Evolutionary conservation across 2,113 vertebrate genomes (phyloP).

Genomic region (Phrynosoma platyrhinos): DNA sequence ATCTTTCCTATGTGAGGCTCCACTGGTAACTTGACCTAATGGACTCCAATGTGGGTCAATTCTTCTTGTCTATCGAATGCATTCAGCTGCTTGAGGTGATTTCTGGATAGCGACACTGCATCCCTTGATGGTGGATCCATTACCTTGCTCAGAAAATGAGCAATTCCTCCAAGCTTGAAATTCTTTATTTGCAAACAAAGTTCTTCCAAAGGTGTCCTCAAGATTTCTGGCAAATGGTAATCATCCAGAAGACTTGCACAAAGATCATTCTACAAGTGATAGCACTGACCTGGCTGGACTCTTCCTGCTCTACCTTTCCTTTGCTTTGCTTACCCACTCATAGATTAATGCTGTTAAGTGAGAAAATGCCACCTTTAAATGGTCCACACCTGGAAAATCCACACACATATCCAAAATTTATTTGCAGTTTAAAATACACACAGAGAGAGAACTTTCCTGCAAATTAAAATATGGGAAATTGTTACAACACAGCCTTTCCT

Average conservation of each 20-base stretch:
- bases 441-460: too few relatives aligned
- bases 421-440: too few relatives aligned
- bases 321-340: slow-evolving; percentile 98
- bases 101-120: slow-evolving; percentile 88
- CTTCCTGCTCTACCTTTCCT: slow-evolving; percentile 96
- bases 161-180: slow-evolving; percentile 91
- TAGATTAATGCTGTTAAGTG: too few relatives aligned
- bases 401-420: too few relatives aligned
- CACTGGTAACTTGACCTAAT: slow-evolving; percentile 92
- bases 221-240: slow-evolving; percentile 96
- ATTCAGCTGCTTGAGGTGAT: slow-evolving; percentile 93
- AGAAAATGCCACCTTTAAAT: too few relatives aligned
- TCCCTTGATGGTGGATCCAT: slow-evolving; percentile 89
- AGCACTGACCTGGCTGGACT: slow-evolving; percentile 95
- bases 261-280: slow-evolving; percentile 94
- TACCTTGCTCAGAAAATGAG: slow-evolving; percentile 88
- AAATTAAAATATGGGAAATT: too few relatives aligned
- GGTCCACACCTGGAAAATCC: too few relatives aligned
- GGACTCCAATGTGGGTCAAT: slow-evolving; percentile 92
- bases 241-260: slow-evolving; percentile 92
- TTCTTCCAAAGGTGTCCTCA: slow-evolving; percentile 95
- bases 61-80: slow-evolving; percentile 91
- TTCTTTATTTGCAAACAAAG: slow-evolving; percentile 96
- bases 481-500: too few relatives aligned
- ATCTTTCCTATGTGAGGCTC: slow-evolving; percentile 98